Conservation (phyloP, 2,113 vertebrate species). For the Himantopus leucocephalus region DNA sequence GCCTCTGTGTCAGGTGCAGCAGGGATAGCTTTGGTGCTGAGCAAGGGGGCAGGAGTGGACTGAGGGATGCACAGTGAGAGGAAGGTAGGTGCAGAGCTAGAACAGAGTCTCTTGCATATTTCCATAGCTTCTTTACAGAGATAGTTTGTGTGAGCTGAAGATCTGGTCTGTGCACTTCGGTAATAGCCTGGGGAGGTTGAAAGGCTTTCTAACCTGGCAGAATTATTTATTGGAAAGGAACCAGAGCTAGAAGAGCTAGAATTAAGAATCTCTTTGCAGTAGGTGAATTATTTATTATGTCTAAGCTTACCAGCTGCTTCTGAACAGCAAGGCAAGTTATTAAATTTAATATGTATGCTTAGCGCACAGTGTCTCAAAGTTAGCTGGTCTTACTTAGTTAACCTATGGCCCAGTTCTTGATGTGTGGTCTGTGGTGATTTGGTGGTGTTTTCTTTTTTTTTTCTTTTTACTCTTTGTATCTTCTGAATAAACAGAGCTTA, state of each 20-base stretch:
- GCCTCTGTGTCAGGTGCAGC: background rate
- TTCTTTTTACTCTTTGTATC: background rate
- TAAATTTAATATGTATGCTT: background rate
- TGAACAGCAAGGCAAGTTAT: background rate
- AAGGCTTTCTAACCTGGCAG: conserved; percentile 2
- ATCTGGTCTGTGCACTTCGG: background rate
- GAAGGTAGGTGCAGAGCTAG: background rate
- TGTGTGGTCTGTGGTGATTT: background rate
- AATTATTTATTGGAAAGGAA: conserved; percentile 17
- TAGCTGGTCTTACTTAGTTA: background rate
- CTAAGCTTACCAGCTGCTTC: background rate
- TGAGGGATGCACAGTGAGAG: fast-evolving
- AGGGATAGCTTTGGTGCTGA: background rate
- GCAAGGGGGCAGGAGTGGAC: background rate
- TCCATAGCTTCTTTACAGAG: background rate
- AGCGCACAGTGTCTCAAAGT: background rate
- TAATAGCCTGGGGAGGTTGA: background rate
- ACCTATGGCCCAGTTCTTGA: background rate
- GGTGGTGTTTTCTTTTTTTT: background rate
- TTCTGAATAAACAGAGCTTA: background rate
- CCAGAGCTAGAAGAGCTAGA: background rate
- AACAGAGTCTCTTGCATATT: background rate
- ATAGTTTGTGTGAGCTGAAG: background rate
- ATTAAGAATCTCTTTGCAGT: background rate
- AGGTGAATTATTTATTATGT: conserved; percentile 10